These are phyloP conservation scores for Cryptoblepharus egeriae DNA, from an alignment of 2,797 vertebrate species.

Conservation along the genomic window DNA sequence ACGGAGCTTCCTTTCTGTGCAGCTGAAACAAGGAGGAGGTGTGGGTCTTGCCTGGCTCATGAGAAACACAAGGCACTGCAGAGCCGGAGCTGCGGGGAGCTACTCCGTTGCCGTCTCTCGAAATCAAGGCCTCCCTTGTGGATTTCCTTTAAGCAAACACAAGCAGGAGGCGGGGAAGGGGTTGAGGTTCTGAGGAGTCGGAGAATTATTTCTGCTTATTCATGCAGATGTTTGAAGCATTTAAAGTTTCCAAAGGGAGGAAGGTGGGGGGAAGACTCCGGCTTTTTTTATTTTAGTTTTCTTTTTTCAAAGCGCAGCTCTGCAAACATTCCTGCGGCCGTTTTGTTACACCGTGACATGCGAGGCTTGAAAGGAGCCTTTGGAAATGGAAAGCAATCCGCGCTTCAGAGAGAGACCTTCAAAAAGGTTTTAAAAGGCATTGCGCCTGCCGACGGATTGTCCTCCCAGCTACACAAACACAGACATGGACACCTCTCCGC, in stretches of 20 bases:
- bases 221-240: not conserved
- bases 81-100: no score
- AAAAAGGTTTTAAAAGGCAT: constrained; percentile 25
- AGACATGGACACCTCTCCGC: no score
- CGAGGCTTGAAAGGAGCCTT: constrained; percentile 56
- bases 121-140: not conserved
- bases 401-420: constrained; percentile 57
- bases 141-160: not conserved
- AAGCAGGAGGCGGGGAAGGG: not conserved
- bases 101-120: no score
- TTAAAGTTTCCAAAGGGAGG: not conserved
- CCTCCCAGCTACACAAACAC: not conserved
- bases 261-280: not conserved
- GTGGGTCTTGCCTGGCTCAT: no score
- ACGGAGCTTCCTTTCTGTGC: no score
- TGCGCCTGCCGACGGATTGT: constrained; percentile 2
- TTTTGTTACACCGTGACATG: constrained; percentile 48
- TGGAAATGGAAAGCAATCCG: constrained; percentile 59
- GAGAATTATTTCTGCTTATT: not conserved
- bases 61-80: no score
- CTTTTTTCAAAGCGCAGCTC: not conserved
- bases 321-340: constrained; percentile 31
- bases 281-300: not conserved
- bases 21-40: no score
- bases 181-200: not conserved